A percentile compares a stretch with the other conserved stretches of the same genome.
phyloP scores from a whole-genome alignment of 2,888 invertebrate genomes.

The Lasius fuliginosus region DNA sequence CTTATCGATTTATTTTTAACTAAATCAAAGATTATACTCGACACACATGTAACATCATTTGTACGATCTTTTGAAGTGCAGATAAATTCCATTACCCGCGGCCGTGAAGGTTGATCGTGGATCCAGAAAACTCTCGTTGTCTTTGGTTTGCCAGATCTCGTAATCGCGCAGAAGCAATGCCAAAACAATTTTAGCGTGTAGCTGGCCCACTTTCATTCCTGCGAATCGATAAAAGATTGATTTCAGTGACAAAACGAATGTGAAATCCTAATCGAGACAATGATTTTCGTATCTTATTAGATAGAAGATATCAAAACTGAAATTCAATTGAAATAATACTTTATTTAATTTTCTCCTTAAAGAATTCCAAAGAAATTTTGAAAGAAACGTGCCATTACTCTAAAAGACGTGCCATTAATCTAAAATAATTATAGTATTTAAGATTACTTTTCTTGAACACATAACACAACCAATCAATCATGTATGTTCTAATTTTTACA shows the following conservation, averaged over 20 bases:
- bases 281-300: not conserved
- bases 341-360: not conserved
- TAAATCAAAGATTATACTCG: not conserved
- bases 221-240: not conserved
- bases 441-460: not conserved
- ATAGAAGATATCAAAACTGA: not conserved
- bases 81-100: conserved; percentile 80
- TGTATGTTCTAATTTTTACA: not conserved
- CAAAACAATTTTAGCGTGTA: conserved; percentile 81
- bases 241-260: not conserved
- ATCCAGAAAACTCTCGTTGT: conserved; percentile 75
- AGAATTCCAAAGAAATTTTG: not conserved
- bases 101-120: conserved; percentile 81
- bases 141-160: conserved; percentile 77
- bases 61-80: conserved; percentile 75
- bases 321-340: not conserved
- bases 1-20: too few relatives aligned
- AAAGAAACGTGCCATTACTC: not conserved
- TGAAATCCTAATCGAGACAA: not conserved
- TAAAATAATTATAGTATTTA: not conserved
- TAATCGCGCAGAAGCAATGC: conserved; percentile 79
- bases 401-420: not conserved
- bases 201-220: conserved; percentile 80
- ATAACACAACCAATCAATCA: not conserved
- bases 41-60: too few relatives aligned